Percentiles rank a stretch among this genome's conserved stretches.
phyloP scores from a whole-genome alignment of 2,797 vertebrate species.

The Nannoperca australis region DNA sequence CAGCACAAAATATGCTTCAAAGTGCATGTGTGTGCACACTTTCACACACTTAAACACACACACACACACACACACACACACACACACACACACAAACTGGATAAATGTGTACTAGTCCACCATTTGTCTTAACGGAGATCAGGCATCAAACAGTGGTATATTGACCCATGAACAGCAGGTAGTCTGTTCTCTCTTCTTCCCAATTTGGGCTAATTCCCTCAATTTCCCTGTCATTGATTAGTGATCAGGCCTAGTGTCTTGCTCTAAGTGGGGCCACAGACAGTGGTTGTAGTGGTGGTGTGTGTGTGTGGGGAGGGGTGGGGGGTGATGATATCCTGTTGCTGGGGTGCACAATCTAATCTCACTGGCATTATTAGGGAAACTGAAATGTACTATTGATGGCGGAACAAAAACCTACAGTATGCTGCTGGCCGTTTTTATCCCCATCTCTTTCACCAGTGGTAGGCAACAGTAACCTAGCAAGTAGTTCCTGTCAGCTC shows the following conservation, averaged over 20 bases:
- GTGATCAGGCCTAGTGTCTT: slow-evolving; percentile 80
- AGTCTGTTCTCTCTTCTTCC: slow-evolving; percentile 78
- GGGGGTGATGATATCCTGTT: slow-evolving; percentile 42
- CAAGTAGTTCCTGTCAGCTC: slow-evolving; percentile 65
- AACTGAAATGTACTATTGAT: slow-evolving; percentile 29
- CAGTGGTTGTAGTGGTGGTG: slow-evolving; percentile 26
- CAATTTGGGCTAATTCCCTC: slow-evolving; percentile 87
- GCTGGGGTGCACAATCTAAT: slow-evolving; percentile 61
- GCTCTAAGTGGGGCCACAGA: slow-evolving; percentile 76
- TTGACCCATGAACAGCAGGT: slow-evolving; percentile 79
- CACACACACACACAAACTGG: slow-evolving; percentile 11
- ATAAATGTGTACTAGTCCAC: slow-evolving; percentile 40
- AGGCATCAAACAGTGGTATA: slow-evolving; percentile 70
- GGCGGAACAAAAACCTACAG: slow-evolving; percentile 28
- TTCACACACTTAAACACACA: not conserved
- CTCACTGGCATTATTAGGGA: slow-evolving; percentile 41
- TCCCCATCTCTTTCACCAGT: slow-evolving; percentile 16
- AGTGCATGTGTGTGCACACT: slow-evolving; percentile 23
- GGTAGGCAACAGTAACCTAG: slow-evolving; percentile 32
- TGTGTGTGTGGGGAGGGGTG: not conserved
- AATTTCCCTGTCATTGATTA: slow-evolving; percentile 87
- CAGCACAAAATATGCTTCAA: slow-evolving; percentile 73
- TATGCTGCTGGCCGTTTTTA: slow-evolving; percentile 7
- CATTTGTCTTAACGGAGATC: slow-evolving; percentile 66
- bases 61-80: not conserved